A percentile compares a stretch with the other conserved stretches of the same genome.
phyloP scores from a whole-genome alignment of 2,888 invertebrate genomes.

The Steromphala cineraria region DNA sequence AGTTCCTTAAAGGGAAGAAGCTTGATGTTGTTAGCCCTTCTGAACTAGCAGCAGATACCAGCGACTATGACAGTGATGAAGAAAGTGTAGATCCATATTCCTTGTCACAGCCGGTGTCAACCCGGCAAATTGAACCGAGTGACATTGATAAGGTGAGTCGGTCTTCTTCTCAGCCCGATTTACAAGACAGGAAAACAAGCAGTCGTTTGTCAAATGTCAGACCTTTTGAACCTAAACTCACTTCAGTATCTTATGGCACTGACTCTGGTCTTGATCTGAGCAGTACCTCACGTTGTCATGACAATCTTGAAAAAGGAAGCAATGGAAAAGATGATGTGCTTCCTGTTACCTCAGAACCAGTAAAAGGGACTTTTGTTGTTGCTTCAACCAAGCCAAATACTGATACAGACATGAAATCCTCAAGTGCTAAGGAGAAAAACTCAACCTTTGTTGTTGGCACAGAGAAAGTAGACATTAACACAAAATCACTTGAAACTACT shows the following conservation, averaged over 20 bases:
- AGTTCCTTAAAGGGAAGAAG: slow-evolving; percentile 48
- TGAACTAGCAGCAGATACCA: slow-evolving; percentile 62
- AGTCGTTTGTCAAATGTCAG: neutral
- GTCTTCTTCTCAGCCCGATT: slow-evolving; percentile 56
- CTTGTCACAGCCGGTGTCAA: slow-evolving; percentile 64
- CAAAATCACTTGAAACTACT: neutral
- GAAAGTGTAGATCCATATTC: slow-evolving; percentile 55
- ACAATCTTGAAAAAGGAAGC: neutral
- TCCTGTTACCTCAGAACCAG: neutral
- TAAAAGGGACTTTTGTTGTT: neutral
- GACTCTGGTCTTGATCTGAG: slow-evolving; percentile 65
- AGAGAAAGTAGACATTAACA: neutral
- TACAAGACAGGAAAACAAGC: slow-evolving; percentile 25
- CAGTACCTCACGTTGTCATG: slow-evolving; percentile 16
- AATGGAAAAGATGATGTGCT: neutral
- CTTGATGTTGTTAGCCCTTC: slow-evolving; percentile 67
- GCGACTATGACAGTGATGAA: slow-evolving; percentile 68
- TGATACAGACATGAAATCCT: neutral
- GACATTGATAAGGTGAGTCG: slow-evolving; percentile 29
- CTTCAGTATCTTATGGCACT: slow-evolving; percentile 42
- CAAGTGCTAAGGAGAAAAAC: neutral
- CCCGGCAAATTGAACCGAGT: slow-evolving; percentile 37
- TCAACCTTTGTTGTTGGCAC: neutral
- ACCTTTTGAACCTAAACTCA: slow-evolving; percentile 25
- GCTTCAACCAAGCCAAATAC: neutral